phyloP scores from a whole-genome alignment of 1,140 invertebrate genomes.

The Mactra quadrangularis region DNA sequence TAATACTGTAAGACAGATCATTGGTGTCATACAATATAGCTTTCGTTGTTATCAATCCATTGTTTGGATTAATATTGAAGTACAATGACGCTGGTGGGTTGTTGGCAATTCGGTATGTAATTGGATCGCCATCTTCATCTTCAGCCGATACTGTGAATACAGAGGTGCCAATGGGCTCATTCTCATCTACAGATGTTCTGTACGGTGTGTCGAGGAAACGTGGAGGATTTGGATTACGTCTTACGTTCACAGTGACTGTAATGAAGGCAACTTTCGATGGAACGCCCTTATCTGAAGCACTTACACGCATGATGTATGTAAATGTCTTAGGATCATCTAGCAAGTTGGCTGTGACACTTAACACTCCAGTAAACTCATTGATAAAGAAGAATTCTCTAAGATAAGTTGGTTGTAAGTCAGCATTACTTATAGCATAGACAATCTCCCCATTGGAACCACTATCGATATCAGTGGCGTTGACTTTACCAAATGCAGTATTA shows the following conservation, averaged over 20 bases:
- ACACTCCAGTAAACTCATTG: slow-evolving; percentile 63
- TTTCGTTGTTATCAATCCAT: slow-evolving; percentile 29
- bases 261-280: slow-evolving; percentile 31
- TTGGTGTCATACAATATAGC: slow-evolving; percentile 24
- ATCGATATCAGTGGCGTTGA: slow-evolving; percentile 86
- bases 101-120: slow-evolving; percentile 24
- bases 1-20: slow-evolving; percentile 34
- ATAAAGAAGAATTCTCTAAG: slow-evolving; percentile 62
- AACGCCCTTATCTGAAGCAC: slow-evolving; percentile 65
- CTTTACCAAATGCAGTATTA: slow-evolving; percentile 66
- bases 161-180: slow-evolving; percentile 49
- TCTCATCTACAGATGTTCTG: slow-evolving; percentile 68
- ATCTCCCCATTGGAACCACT: slow-evolving; percentile 66
- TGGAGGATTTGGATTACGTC: slow-evolving; percentile 70
- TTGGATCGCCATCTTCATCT: slow-evolving; percentile 85
- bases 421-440: slow-evolving; percentile 50
- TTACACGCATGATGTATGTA: slow-evolving; percentile 43
- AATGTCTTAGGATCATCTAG: slow-evolving; percentile 28
- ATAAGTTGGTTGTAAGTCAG: slow-evolving; percentile 40
- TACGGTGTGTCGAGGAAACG: slow-evolving; percentile 56
- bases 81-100: slow-evolving; percentile 36
- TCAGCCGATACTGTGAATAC: slow-evolving; percentile 67
- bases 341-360: slow-evolving; percentile 59
- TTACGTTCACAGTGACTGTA: slow-evolving; percentile 68
- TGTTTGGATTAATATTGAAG: slow-evolving; percentile 34